Evolutionary conservation across 1,140 invertebrate species (phyloP).

Genomic region (Papilio aristodemus): DNA sequence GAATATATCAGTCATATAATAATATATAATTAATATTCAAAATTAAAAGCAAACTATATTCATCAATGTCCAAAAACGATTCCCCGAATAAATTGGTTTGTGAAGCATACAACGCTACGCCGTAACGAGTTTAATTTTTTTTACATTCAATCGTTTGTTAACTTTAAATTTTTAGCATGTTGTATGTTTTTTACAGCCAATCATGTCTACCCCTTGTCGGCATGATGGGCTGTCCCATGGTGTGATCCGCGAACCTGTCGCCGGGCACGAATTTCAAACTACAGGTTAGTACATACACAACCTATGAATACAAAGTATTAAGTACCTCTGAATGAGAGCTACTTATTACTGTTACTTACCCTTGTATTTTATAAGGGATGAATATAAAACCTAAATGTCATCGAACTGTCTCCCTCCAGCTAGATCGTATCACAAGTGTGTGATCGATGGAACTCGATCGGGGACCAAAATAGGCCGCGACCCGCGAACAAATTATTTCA

Average conservation of each 20-base stretch:
- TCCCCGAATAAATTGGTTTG: slow-evolving; percentile 13
- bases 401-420: not conserved
- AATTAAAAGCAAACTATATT: slow-evolving; percentile 26
- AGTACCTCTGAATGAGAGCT: too few species aligned
- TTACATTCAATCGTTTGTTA: not conserved
- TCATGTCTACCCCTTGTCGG: too few species aligned
- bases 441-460: slow-evolving; percentile 1
- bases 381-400: slow-evolving; percentile 1
- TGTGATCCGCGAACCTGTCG: too few species aligned
- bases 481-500: not conserved
- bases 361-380: not conserved
- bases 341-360: too few species aligned
- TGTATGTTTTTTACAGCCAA: too few species aligned
- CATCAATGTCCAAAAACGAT: slow-evolving; percentile 27
- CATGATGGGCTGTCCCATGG: too few species aligned
- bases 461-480: not conserved
- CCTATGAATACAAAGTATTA: too few species aligned
- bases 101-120: not conserved
- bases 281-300: too few species aligned
- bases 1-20: not conserved
- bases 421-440: not conserved
- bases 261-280: too few species aligned
- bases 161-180: too few species aligned
- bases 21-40: not conserved
- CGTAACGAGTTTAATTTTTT: not conserved